phyloP scores from a whole-genome alignment of 2,888 invertebrate genomes.

The Magallana nippona region DNA sequence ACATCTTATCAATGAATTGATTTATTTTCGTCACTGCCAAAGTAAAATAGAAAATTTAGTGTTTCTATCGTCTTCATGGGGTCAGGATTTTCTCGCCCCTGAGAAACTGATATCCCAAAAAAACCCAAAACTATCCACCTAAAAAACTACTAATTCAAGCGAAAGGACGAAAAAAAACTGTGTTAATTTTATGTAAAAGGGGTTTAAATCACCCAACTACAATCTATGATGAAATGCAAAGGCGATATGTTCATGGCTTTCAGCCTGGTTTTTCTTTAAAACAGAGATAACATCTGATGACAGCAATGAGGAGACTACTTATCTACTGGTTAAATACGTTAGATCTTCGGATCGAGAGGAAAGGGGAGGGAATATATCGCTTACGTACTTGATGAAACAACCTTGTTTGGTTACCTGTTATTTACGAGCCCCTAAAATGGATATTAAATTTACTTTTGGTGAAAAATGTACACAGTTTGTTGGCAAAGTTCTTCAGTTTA shows the following conservation, averaged over 20 bases:
- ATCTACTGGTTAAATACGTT: neutral
- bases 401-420: neutral
- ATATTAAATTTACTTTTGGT: constrained; percentile 24
- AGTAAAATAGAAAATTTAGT: neutral
- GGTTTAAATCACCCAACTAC: constrained; percentile 2
- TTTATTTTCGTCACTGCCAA: neutral
- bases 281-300: constrained; percentile 10
- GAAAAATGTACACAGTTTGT: constrained; percentile 24
- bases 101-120: neutral
- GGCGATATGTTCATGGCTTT: neutral
- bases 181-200: constrained; percentile 26
- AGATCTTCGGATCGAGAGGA: constrained; percentile 6
- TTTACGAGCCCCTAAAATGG: constrained; percentile 27
- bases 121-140: neutral
- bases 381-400: constrained; percentile 23
- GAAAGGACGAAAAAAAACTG: neutral
- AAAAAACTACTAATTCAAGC: constrained; percentile 25
- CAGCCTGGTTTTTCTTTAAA: neutral
- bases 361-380: neutral
- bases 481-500: neutral
- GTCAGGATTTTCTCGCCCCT: constrained; percentile 3
- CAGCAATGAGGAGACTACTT: neutral
- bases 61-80: neutral
- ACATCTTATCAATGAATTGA: neutral
- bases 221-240: neutral